Conservation (phyloP, 2,888 invertebrate species). For the Corbicula japonica region DNA sequence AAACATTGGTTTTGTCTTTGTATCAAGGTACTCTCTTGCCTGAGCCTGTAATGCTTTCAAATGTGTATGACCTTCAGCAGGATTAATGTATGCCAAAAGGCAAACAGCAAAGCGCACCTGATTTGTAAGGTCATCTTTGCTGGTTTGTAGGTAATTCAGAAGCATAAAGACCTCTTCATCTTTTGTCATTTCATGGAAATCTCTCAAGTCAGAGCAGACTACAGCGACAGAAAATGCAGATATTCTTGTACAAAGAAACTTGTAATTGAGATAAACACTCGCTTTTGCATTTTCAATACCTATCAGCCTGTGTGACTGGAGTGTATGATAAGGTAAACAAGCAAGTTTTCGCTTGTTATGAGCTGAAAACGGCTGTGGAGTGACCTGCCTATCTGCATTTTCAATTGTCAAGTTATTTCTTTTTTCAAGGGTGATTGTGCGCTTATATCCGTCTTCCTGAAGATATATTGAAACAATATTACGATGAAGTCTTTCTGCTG, state of each 20-base stretch:
- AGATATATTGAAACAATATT: constrained; percentile 76
- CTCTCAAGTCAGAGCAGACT: constrained; percentile 91
- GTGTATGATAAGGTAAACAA: constrained; percentile 76
- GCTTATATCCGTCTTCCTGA: constrained; percentile 74
- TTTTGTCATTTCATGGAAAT: constrained; percentile 93
- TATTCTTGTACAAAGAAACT: constrained; percentile 75
- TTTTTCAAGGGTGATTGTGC: constrained; percentile 75
- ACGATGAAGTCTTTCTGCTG: constrained; percentile 71
- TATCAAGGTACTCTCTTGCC: constrained; percentile 62
- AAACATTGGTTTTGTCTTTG: constrained; percentile 63
- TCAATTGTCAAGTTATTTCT: constrained; percentile 74
- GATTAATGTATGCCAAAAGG: constrained; percentile 69
- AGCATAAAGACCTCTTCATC: constrained; percentile 92
- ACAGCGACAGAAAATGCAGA: constrained; percentile 85
- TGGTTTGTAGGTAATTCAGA: constrained; percentile 65
- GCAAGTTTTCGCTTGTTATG: constrained; percentile 78
- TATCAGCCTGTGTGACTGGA: constrained; percentile 60
- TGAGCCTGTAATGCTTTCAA: constrained; percentile 64
- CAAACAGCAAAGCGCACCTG: constrained; percentile 70
- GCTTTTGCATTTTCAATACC: constrained; percentile 66
- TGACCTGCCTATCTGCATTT: constrained; percentile 82
- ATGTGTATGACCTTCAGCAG: constrained; percentile 48
- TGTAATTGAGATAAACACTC: constrained; percentile 76
- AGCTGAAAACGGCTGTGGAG: constrained; percentile 74
- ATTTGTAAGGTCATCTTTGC: constrained; percentile 63